A percentile compares a stretch with the other conserved stretches of the same genome.
phyloP scores from a whole-genome alignment of 2,888 invertebrate genomes.

The Lingula anatina region DNA sequence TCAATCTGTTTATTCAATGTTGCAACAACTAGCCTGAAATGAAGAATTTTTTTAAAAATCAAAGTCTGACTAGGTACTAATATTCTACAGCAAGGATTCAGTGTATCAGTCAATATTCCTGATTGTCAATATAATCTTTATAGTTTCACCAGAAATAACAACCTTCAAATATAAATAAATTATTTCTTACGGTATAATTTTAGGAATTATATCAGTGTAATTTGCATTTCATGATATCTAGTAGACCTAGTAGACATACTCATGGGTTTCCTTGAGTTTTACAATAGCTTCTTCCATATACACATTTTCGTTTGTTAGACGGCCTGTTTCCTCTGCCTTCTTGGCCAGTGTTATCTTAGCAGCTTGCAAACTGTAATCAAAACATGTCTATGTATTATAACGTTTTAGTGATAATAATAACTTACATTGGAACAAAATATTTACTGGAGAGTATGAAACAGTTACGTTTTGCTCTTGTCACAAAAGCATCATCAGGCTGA shows the following conservation, averaged over 20 bases:
- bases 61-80: no score
- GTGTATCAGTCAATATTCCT: no score
- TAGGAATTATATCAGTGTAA: not conserved
- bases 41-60: conserved; percentile 1
- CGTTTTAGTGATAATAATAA: no score
- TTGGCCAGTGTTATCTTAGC: conserved; percentile 27
- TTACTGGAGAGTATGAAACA: no score
- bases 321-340: conserved; percentile 42
- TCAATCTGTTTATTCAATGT: conserved; percentile 42
- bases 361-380: conserved; percentile 27
- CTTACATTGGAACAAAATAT: no score
- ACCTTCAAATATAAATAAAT: not conserved
- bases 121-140: no score
- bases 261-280: conserved; percentile 37
- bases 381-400: no score
- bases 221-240: no score
- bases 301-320: conserved; percentile 35
- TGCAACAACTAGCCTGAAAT: conserved; percentile 34
- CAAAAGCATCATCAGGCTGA: no score
- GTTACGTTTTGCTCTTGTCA: no score
- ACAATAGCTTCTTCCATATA: conserved; percentile 36
- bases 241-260: no score
- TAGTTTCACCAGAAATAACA: not conserved
- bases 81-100: no score
- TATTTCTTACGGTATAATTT: not conserved